These are phyloP conservation scores for Ctenopoma kingsleyae DNA, from an alignment of 2,797 vertebrate genomes.

Conservation along the genomic window DNA sequence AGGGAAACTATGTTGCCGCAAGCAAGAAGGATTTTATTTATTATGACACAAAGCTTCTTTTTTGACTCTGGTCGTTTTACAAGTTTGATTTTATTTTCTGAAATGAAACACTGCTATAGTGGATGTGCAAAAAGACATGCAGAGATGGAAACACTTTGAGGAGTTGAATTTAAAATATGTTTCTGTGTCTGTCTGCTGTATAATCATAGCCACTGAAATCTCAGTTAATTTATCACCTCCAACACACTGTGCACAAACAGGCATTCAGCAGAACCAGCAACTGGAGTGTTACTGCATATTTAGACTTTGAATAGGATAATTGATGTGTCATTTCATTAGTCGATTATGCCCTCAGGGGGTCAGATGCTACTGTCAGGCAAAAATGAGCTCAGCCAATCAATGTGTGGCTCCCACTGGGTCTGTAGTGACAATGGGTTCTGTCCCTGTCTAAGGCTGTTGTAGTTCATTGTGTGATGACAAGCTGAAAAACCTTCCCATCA, in stretches of 20 bases:
- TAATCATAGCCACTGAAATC: slow-evolving; percentile 8
- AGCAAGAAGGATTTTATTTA: slow-evolving; percentile 25
- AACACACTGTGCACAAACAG: not conserved
- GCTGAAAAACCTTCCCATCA: not conserved
- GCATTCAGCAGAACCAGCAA: slow-evolving; percentile 26
- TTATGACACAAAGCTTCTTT: slow-evolving; percentile 21
- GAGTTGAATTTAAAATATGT: slow-evolving; percentile 18
- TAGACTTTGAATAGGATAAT: slow-evolving; percentile 58
- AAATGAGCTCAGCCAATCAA: slow-evolving; percentile 57
- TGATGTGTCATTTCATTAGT: slow-evolving; percentile 62
- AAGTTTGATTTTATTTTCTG: slow-evolving; percentile 16
- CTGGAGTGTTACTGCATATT: slow-evolving; percentile 55
- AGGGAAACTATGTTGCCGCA: slow-evolving; percentile 23
- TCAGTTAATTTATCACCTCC: not conserved
- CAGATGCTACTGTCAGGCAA: slow-evolving; percentile 33
- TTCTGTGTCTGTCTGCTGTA: slow-evolving; percentile 6
- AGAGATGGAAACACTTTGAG: not conserved
- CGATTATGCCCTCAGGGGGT: slow-evolving; percentile 45
- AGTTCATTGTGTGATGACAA: not conserved
- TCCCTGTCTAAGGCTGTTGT: slow-evolving; percentile 1
- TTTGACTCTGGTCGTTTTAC: slow-evolving; percentile 5
- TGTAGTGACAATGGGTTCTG: slow-evolving; percentile 7
- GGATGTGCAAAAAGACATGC: slow-evolving; percentile 5
- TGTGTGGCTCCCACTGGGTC: slow-evolving; percentile 24
- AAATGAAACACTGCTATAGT: slow-evolving; percentile 15